These are phyloP conservation scores for Onychomys torridus DNA, from an alignment of 2,797 vertebrate species.

Conservation along the genomic window DNA sequence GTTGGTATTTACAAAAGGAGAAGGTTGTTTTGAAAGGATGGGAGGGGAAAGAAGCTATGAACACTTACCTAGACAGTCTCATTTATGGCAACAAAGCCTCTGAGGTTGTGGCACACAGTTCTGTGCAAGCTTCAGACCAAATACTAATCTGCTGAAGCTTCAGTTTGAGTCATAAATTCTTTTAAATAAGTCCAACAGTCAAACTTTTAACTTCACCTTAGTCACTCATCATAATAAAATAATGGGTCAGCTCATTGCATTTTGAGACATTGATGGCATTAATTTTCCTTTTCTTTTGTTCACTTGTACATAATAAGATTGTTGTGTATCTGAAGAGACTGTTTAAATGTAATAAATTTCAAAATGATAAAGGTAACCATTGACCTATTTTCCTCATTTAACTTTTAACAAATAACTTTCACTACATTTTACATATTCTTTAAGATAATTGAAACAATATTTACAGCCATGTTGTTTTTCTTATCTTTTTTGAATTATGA, in stretches of 20 bases:
- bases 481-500: not conserved
- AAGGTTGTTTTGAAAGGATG: too few relatives aligned
- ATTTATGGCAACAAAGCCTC: not conserved
- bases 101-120: not conserved
- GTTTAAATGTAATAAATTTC: not conserved
- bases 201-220: not conserved
- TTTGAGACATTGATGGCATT: not conserved
- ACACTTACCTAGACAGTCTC: not conserved
- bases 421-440: not conserved
- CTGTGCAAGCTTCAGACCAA: too few relatives aligned
- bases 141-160: not conserved
- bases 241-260: not conserved
- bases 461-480: not conserved
- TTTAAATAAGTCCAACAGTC: not conserved
- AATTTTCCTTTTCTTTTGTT: not conserved
- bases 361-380: not conserved
- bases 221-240: not conserved
- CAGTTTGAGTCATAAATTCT: not conserved
- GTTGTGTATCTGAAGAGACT: not conserved
- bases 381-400: not conserved
- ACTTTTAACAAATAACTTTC: not conserved
- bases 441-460: not conserved
- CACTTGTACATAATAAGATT: not conserved
- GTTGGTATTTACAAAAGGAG: not conserved
- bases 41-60: too few relatives aligned